Evolutionary conservation across 2,888 invertebrate species (phyloP), one percentile per base, ranked within the genome.

Genomic region (Parapristionchus giblindavisi): DNA sequence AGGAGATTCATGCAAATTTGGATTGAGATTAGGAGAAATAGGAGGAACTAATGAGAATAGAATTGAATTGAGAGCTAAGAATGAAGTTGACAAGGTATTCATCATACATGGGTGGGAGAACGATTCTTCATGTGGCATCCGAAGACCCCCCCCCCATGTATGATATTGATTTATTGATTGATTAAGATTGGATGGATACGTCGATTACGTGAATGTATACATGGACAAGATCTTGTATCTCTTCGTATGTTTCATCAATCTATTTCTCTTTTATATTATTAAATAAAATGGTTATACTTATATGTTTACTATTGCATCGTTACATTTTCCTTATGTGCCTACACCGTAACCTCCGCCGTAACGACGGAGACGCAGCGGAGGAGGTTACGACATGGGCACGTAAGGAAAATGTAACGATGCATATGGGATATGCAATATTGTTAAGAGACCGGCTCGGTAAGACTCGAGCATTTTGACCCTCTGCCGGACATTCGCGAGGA

Each of bases 41-140:
- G 71, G n/a, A n/a, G n/a, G 56, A 54, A 40, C 54, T 14, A 71
- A 71, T 71, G 71, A 71, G 27, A 71, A 71, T 29, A n/a, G 71
- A 36, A 56, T 71, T 24, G 71, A 71, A 17, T 24, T 71, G 58
- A 54, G 58, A 32, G 71, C 71, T 3, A 32, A 43, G 29, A 56
- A 32, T 56, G 71, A 71, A n/a, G 43, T 21, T 58, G 71, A 43
- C 14, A 71, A 71, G 71, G 71, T 71, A 27, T 24, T 36, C 3
- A 8, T 38, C n/a, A n/a, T 17, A 61, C 1, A 61, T 36, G 17
- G 29, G 38, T 38, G 2, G n/a, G n/a, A 6, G 11, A 54, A 14
- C 43, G 17, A 8, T 43, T 43, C 17, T 43, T 43, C 8, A 43
- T 43, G 17, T 43, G 8, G 11, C 8, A 8, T 14, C 11, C 17